phyloP scores from a whole-genome alignment of 2,113 vertebrate species.

The Anguilla rostrata region DNA sequence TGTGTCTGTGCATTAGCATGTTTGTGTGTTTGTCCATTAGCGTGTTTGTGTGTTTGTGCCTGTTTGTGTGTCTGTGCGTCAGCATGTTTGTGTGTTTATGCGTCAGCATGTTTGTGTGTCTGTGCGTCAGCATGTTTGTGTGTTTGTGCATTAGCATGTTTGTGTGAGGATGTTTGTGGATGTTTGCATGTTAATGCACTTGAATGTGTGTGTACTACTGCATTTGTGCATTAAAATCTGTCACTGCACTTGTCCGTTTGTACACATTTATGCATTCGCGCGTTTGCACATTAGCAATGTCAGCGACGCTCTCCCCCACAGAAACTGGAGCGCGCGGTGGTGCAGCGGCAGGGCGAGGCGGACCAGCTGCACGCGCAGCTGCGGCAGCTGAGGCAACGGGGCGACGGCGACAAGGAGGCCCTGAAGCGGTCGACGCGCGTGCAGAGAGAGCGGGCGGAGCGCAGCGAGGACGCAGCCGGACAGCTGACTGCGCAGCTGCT shows the following conservation, averaged over 20 bases:
- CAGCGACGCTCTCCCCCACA: constrained; percentile 46
- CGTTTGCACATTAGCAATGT: background rate
- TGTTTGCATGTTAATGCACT: background rate
- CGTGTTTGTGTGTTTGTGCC: no score
- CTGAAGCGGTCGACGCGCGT: constrained; percentile 70
- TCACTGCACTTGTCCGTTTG: background rate
- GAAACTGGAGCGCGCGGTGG: constrained; percentile 75
- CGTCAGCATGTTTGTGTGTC: no score
- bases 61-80: no score
- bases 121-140: no score
- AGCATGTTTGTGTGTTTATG: no score
- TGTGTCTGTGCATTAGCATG: no score
- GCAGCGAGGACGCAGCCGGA: constrained; percentile 69
- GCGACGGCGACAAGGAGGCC: constrained; percentile 67
- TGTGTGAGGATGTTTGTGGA: background rate
- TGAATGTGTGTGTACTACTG: no score
- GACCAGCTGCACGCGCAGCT: constrained; percentile 71
- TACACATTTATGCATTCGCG: background rate
- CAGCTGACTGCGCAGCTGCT: constrained; percentile 70
- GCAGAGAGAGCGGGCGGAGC: constrained; percentile 75
- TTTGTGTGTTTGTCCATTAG: no score
- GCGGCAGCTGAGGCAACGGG: constrained; percentile 63
- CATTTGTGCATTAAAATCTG: no score
- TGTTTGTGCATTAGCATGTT: no score
- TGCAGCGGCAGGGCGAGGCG: constrained; percentile 72